These are phyloP conservation scores for Dendrolimus kikuchii DNA, from an alignment of 1,140 invertebrate species.

Conservation along the genomic window DNA sequence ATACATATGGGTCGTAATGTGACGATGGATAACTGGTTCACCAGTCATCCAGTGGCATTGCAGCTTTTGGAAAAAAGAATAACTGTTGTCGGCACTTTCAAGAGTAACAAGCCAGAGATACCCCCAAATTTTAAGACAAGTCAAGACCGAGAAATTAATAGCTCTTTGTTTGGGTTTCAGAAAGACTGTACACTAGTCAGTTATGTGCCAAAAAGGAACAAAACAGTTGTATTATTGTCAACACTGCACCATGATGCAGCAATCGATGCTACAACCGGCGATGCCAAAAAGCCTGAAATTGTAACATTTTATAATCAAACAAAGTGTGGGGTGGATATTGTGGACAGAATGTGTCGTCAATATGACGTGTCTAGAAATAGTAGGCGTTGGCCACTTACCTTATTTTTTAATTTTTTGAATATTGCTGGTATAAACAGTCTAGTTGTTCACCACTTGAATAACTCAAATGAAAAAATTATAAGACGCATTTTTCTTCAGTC, in stretches of 20 bases:
- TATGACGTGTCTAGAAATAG: constrained; percentile 29
- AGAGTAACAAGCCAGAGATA: background rate
- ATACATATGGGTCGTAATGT: constrained; percentile 24
- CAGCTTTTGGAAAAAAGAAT: background rate
- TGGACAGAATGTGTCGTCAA: constrained; percentile 28
- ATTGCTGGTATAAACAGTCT: constrained; percentile 18
- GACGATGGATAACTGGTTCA: constrained; percentile 29
- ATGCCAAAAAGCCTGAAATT: background rate
- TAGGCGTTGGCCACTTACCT: constrained; percentile 33
- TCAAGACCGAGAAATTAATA: constrained; percentile 21
- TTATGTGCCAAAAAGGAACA: background rate
- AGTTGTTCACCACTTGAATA: too few species aligned
- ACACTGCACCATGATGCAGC: background rate
- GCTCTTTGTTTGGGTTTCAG: background rate
- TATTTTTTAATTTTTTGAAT: constrained; percentile 39
- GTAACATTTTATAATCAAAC: background rate
- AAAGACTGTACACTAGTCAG: background rate
- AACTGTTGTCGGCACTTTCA: background rate
- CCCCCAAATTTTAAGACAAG: background rate
- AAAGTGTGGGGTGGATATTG: constrained; percentile 5
- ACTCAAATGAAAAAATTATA: too few species aligned
- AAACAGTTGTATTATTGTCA: background rate
- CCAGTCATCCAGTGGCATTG: background rate
- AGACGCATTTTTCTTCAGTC: too few species aligned
- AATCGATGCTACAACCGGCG: background rate